Evolutionary conservation across 1,140 invertebrate genomes (phyloP).

Genomic region (Schlechtendalia chinensis): DNA sequence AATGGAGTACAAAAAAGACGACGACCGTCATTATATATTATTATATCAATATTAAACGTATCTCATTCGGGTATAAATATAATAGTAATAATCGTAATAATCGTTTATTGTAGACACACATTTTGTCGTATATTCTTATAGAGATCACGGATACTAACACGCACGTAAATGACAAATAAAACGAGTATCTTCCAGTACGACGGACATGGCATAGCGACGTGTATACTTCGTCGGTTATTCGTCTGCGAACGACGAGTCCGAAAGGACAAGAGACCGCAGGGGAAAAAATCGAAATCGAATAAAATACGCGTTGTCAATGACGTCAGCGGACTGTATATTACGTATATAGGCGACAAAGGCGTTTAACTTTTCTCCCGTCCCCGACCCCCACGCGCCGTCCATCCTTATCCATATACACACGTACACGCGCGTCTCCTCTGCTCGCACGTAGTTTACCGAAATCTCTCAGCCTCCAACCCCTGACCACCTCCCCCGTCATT

Average conservation of each 20-base stretch:
- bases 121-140: neutral
- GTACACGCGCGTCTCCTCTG: no score
- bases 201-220: no score
- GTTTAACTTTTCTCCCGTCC: neutral
- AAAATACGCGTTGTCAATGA: slow-evolving; percentile 11
- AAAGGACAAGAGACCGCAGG: no score
- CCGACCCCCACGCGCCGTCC: neutral
- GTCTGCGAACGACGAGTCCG: no score
- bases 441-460: neutral
- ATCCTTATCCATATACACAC: neutral
- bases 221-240: no score
- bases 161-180: no score
- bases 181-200: no score
- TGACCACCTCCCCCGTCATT: neutral
- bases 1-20: neutral
- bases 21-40: neutral
- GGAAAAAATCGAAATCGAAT: neutral
- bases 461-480: neutral
- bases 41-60: no score
- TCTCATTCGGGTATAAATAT: no score
- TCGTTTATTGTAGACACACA: neutral
- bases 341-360: neutral
- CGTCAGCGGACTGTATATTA: slow-evolving; percentile 5
- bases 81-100: no score
- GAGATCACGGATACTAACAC: no score